These are phyloP conservation scores for Hassar affinis DNA, from an alignment of 2,113 vertebrate species.

Conservation along the genomic window DNA sequence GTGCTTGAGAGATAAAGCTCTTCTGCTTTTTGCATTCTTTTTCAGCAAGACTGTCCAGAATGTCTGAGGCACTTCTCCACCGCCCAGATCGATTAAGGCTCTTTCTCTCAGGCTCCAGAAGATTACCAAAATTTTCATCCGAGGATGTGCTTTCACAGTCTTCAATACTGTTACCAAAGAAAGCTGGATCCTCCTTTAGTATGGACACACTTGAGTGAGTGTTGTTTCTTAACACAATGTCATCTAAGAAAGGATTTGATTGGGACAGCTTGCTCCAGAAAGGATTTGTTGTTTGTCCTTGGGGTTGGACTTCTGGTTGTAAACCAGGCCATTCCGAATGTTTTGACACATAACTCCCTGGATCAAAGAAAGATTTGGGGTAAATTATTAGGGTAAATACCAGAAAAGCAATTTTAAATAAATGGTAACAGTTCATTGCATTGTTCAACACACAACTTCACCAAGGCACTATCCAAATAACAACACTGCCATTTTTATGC, in stretches of 20 bases:
- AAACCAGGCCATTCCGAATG: slow-evolving; percentile 59
- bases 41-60: slow-evolving; percentile 78
- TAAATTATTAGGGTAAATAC: neutral
- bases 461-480: neutral
- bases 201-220: slow-evolving; percentile 66
- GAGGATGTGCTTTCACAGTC: slow-evolving; percentile 83
- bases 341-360: slow-evolving; percentile 60
- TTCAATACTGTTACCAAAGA: slow-evolving; percentile 68
- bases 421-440: neutral
- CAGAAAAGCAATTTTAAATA: neutral
- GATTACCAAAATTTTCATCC: slow-evolving; percentile 79
- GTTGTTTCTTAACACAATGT: slow-evolving; percentile 75
- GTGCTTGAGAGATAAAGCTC: slow-evolving; percentile 58
- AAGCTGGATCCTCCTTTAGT: slow-evolving; percentile 73
- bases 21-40: slow-evolving; percentile 57
- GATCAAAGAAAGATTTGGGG: slow-evolving; percentile 26
- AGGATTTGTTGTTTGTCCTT: slow-evolving; percentile 78
- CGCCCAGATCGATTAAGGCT: slow-evolving; percentile 72
- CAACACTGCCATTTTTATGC: neutral
- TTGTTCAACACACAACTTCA: neutral
- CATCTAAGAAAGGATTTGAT: slow-evolving; percentile 92
- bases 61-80: slow-evolving; percentile 88
- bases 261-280: slow-evolving; percentile 88
- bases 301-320: slow-evolving; percentile 55
- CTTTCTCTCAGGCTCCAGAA: slow-evolving; percentile 68